A percentile compares a stretch with the other conserved stretches of the same genome.
Evolutionary conservation across 2,888 invertebrate genomes (phyloP).

Genomic region (Clunio marinus): DNA sequence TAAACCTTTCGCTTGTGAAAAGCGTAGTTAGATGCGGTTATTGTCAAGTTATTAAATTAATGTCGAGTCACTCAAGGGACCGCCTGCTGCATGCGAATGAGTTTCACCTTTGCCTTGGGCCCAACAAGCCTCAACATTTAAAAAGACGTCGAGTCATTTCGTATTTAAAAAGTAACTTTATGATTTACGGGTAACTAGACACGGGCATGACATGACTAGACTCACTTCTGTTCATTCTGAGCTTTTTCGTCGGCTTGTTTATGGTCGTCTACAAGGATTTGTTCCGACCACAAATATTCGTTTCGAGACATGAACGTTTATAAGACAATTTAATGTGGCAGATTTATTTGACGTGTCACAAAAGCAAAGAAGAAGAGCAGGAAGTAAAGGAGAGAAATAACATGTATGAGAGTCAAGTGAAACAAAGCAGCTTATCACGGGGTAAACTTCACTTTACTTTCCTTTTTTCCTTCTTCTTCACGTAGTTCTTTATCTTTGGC

Average conservation of each 20-base stretch:
- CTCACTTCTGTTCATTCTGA: not conserved
- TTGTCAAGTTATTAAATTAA: conserved; percentile 30
- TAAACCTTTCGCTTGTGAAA: not conserved
- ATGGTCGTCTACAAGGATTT: conserved; percentile 6
- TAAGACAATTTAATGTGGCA: conserved; percentile 37
- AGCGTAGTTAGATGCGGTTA: not conserved
- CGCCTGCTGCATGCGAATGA: not conserved
- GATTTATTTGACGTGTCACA: conserved; percentile 35
- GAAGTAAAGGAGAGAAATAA: not conserved
- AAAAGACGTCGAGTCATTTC: not conserved
- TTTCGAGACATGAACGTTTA: conserved; percentile 26
- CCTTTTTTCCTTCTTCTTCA: conserved; percentile 6
- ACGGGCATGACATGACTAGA: conserved; percentile 18
- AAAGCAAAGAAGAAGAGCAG: not conserved
- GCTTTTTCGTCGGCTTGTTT: conserved; percentile 27
- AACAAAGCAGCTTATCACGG: conserved; percentile 16
- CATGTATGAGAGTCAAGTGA: not conserved
- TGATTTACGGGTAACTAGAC: conserved; percentile 30
- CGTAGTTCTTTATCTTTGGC: conserved; percentile 6
- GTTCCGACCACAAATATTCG: not conserved
- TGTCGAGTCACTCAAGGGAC: conserved; percentile 9
- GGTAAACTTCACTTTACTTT: not conserved
- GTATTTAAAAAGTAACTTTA: not conserved
- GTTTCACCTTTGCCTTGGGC: not conserved
- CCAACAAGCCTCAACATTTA: not conserved